These are phyloP conservation scores for Tachystola acroxantha DNA, from an alignment of 2,888 invertebrate genomes.

Conservation along the genomic window DNA sequence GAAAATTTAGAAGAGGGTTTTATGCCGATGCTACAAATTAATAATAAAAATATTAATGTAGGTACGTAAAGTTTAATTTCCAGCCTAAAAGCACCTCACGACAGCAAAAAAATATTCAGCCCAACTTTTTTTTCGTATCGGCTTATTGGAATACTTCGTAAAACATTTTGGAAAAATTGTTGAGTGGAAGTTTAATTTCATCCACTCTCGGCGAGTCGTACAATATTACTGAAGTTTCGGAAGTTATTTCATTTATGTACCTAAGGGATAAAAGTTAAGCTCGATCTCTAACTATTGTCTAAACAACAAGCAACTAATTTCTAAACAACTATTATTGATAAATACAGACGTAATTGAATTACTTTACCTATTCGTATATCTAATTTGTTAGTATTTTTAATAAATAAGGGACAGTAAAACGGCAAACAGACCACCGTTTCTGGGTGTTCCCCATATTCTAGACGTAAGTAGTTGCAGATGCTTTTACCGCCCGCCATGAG, in stretches of 20 bases:
- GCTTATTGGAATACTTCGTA: slow-evolving; percentile 49
- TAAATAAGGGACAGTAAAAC: background rate
- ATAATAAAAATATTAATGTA: background rate
- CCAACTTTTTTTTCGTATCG: slow-evolving; percentile 24
- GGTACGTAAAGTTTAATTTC: background rate
- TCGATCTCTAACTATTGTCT: slow-evolving; percentile 29
- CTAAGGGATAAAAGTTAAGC: slow-evolving; percentile 38
- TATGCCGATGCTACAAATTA: no score
- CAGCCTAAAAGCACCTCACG: slow-evolving; percentile 2
- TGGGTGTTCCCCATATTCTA: no score
- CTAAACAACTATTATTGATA: background rate
- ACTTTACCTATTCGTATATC: background rate
- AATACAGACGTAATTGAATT: background rate
- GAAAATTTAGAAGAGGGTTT: no score
- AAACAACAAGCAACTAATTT: slow-evolving; percentile 22
- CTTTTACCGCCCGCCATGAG: no score
- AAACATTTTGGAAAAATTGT: slow-evolving; percentile 43
- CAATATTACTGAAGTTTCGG: slow-evolving; percentile 43
- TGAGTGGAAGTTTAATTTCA: slow-evolving; percentile 45
- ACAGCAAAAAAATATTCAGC: slow-evolving; percentile 11
- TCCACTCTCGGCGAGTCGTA: slow-evolving; percentile 32
- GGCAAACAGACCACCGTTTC: no score
- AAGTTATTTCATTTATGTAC: slow-evolving; percentile 56
- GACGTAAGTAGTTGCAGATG: no score
- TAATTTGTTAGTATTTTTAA: background rate